Percentiles rank a stretch among this genome's conserved stretches.
phyloP scores from a whole-genome alignment of 2,113 vertebrate genomes.

The Xenus cinereus region DNA sequence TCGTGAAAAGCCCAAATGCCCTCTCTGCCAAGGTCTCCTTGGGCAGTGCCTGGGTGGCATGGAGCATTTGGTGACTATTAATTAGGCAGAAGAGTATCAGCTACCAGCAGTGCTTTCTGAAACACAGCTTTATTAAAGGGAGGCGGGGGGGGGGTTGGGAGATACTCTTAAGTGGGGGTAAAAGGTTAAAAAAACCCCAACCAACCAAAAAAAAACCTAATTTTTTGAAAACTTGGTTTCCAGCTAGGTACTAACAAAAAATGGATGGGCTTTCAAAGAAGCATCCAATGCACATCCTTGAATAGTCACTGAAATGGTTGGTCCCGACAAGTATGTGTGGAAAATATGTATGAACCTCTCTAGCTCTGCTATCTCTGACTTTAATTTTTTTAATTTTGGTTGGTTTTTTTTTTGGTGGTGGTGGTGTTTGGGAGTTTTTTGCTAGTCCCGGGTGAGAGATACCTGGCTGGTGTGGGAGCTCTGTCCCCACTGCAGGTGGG shows the following conservation, averaged over 20 bases:
- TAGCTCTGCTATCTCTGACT: neutral
- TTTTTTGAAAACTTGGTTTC: neutral
- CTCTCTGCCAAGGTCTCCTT: fast-evolving
- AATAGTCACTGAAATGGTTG: neutral
- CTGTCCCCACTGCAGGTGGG: fast-evolving
- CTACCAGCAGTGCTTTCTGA: neutral
- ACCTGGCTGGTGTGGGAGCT: neutral
- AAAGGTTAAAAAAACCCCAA: neutral
- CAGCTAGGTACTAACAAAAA: neutral
- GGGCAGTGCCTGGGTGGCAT: fast-evolving
- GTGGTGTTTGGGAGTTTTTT: neutral
- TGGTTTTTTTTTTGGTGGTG: no score
- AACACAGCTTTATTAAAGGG: neutral
- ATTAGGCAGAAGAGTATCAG: neutral
- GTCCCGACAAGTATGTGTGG: neutral
- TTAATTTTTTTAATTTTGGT: no score
- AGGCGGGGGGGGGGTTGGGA: neutral
- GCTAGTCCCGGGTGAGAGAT: neutral
- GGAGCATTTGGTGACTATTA: neutral
- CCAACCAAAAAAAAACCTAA: fast-evolving
- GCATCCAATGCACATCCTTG: neutral
- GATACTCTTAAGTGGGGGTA: fast-evolving
- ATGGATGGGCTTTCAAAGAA: neutral
- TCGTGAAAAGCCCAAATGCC: fast-evolving
- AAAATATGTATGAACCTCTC: neutral